Conservation (phyloP, 2,888 invertebrate species). For the Lithophane ornitopus region DNA sequence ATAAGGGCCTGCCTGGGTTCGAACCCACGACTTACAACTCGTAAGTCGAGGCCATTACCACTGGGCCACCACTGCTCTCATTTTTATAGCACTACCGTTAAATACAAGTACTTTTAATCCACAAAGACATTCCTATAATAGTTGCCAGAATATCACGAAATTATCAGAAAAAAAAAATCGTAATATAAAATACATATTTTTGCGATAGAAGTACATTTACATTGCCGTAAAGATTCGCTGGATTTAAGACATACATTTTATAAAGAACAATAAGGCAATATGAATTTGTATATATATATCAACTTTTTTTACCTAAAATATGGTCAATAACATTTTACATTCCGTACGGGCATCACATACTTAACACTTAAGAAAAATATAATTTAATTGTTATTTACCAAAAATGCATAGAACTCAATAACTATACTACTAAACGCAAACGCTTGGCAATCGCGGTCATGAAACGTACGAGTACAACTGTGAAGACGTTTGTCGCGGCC, state of each 20-base stretch:
- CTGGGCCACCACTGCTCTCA: too few relatives aligned
- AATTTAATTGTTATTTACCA: conserved; percentile 44
- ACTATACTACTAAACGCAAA: conserved; percentile 32
- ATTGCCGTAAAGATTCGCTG: conserved; percentile 1
- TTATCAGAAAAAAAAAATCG: not conserved
- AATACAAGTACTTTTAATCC: conserved; percentile 23
- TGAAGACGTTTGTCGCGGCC: not conserved
- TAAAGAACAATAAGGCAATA: conserved; percentile 21
- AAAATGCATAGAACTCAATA: conserved; percentile 53
- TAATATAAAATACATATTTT: not conserved
- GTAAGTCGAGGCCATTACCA: too few relatives aligned
- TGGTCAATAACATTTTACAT: conserved; percentile 32
- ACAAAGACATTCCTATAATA: conserved; percentile 23
- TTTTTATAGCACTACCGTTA: conserved; percentile 7
- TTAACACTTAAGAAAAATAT: conserved; percentile 30
- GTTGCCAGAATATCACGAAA: conserved; percentile 49
- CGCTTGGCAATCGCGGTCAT: not conserved
- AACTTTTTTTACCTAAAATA: conserved; percentile 46
- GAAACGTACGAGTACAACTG: conserved; percentile 21
- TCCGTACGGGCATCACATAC: conserved; percentile 32
- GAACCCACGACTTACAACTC: too few relatives aligned
- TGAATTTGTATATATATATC: conserved; percentile 13
- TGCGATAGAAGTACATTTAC: not conserved
- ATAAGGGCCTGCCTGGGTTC: too few relatives aligned
- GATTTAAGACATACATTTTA: conserved; percentile 14